A percentile compares a stretch with the other conserved stretches of the same genome.
These are phyloP conservation scores for Psittacula cyanocephala DNA, from an alignment of 2,113 vertebrate species.

Conservation along the genomic window DNA sequence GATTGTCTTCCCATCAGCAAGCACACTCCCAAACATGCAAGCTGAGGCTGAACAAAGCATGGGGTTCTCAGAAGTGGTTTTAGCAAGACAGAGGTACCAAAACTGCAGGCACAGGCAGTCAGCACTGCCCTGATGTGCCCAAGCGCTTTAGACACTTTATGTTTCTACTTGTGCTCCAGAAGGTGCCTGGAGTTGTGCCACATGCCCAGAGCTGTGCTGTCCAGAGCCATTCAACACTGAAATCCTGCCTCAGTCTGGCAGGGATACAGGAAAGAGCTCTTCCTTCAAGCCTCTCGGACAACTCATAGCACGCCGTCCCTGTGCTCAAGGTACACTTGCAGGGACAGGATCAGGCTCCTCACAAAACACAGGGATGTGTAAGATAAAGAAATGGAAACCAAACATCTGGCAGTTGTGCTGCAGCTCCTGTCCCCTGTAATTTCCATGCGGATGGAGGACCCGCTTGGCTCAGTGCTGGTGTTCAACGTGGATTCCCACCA, in stretches of 20 bases:
- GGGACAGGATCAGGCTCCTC: background rate
- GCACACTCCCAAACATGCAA: background rate
- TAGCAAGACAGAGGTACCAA: background rate
- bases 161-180: background rate
- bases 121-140: background rate
- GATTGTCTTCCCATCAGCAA: background rate
- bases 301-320: background rate
- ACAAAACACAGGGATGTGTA: background rate
- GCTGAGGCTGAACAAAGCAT: background rate
- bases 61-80: background rate
- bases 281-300: background rate
- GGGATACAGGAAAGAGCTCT: background rate
- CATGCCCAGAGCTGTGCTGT: background rate
- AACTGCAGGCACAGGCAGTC: background rate
- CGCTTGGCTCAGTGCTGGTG: background rate
- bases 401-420: background rate
- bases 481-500: background rate
- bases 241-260: background rate
- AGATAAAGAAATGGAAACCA: background rate
- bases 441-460: background rate
- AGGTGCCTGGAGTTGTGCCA: background rate
- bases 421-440: background rate
- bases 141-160: background rate
- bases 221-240: background rate
- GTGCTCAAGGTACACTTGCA: background rate